phyloP scores from a whole-genome alignment of 2,113 vertebrate species.

The Stigmatopora nigra region DNA sequence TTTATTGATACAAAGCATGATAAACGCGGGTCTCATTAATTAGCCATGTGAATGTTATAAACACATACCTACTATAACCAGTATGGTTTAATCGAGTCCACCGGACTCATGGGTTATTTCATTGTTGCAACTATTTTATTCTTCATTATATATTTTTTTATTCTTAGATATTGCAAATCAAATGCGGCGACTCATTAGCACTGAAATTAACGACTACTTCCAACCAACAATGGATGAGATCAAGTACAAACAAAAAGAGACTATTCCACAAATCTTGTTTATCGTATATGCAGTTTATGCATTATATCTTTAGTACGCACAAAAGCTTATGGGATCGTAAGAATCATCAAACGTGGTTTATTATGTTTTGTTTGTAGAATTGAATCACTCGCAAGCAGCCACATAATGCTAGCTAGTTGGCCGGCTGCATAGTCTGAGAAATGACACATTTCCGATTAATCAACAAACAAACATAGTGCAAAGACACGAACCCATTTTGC shows the following conservation, averaged over 20 bases:
- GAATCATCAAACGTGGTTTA: neutral
- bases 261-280: neutral
- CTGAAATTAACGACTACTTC: no score
- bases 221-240: no score
- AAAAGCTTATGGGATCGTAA: neutral
- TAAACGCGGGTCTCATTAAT: no score
- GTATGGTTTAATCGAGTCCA: no score
- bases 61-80: no score
- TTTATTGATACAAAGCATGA: no score
- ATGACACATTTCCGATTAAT: neutral
- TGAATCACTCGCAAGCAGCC: neutral
- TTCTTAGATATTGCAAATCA: no score
- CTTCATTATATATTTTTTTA: no score
- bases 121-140: no score
- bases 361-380: neutral
- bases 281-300: neutral
- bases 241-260: neutral
- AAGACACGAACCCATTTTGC: constrained; percentile 2
- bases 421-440: neutral
- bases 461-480: neutral
- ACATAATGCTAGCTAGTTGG: neutral
- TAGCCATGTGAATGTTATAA: no score
- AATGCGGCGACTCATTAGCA: no score
- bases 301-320: neutral
- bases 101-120: no score